Conservation (phyloP, 1,140 invertebrate species). For the Spodoptera litura region DNA sequence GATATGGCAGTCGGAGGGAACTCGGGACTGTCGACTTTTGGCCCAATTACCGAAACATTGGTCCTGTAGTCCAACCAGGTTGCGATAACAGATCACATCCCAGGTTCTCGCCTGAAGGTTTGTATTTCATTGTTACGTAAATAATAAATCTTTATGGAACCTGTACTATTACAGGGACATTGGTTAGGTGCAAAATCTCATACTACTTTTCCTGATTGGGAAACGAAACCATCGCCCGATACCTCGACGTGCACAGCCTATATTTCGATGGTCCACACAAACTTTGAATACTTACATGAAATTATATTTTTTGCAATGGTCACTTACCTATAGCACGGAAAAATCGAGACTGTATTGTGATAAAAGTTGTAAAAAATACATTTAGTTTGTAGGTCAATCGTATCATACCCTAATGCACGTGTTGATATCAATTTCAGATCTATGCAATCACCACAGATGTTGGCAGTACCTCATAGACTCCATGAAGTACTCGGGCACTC, state of each 20-base stretch:
- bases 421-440: slow-evolving; percentile 63
- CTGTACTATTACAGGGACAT: too few species aligned
- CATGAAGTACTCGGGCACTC: slow-evolving; percentile 62
- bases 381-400: too few species aligned
- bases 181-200: too few species aligned
- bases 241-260: too few species aligned
- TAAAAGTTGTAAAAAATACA: neutral
- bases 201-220: too few species aligned
- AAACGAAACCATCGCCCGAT: too few species aligned
- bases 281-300: too few species aligned
- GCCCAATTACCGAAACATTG: slow-evolving; percentile 68
- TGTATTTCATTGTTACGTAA: neutral
- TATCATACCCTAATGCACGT: too few species aligned
- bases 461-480: slow-evolving; percentile 70
- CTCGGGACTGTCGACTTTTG: slow-evolving; percentile 76
- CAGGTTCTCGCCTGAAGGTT: slow-evolving; percentile 69
- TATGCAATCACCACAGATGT: slow-evolving; percentile 76
- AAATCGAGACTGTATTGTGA: too few species aligned
- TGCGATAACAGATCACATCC: slow-evolving; percentile 56
- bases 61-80: slow-evolving; percentile 69
- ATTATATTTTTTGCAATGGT: too few species aligned
- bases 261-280: too few species aligned
- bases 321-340: too few species aligned
- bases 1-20: slow-evolving; percentile 63
- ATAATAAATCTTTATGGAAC: neutral